A percentile compares a stretch with the other conserved stretches of the same genome.
Conservation (phyloP, 1,140 invertebrate species). For the Stegodyphus dumicola region DNA sequence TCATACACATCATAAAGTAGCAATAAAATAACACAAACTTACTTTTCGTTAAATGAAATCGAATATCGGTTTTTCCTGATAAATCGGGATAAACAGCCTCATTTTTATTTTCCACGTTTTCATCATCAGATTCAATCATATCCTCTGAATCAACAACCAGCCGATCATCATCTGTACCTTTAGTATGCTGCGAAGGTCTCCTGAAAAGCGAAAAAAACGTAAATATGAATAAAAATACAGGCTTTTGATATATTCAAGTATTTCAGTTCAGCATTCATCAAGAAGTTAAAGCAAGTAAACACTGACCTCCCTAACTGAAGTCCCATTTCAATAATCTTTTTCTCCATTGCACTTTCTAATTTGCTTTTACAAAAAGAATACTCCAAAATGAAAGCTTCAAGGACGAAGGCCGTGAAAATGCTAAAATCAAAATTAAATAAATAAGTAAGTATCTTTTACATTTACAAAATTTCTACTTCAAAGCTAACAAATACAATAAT, state of each 20-base stretch:
- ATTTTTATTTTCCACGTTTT: conserved; percentile 43
- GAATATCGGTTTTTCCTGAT: conserved; percentile 66
- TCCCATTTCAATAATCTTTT: conserved; percentile 71
- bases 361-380: conserved; percentile 69
- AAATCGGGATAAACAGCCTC: conserved; percentile 66
- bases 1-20: not conserved
- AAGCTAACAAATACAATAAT: too few relatives aligned
- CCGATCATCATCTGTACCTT: conserved; percentile 49
- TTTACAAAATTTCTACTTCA: too few relatives aligned
- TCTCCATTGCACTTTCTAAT: conserved; percentile 69
- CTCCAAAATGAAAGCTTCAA: conserved; percentile 73
- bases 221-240: not conserved
- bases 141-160: conserved; percentile 62
- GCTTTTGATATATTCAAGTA: not conserved
- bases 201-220: not conserved
- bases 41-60: conserved; percentile 69
- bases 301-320: conserved; percentile 63
- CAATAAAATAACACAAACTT: conserved; percentile 40
- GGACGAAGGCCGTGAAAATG: conserved; percentile 73
- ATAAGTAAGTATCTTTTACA: too few relatives aligned
- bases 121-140: conserved; percentile 28
- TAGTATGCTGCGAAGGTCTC: not conserved
- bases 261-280: not conserved
- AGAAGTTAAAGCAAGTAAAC: not conserved
- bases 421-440: conserved; percentile 65